These are phyloP conservation scores for Phenganax stokvisi DNA, from an alignment of 92 coral and sea anemone genomes.

Conservation along the genomic window DNA sequence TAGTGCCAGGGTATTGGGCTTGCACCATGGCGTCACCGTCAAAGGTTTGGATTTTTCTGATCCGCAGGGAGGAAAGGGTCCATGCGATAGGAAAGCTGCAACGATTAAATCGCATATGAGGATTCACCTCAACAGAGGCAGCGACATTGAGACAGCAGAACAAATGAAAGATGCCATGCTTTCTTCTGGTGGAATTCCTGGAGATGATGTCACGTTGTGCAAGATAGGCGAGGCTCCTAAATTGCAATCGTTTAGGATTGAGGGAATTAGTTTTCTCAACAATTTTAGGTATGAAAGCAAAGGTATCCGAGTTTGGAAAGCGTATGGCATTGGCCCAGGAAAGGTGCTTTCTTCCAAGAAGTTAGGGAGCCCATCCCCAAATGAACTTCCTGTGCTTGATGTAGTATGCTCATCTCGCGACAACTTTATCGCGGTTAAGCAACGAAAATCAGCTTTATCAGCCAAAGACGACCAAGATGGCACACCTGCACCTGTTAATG, in stretches of 20 bases:
- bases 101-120: constrained; percentile 49
- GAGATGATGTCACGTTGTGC: constrained; percentile 49
- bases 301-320: constrained; percentile 36
- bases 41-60: constrained; percentile 53
- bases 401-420: constrained; percentile 38
- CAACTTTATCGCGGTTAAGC: constrained; percentile 42
- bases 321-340: constrained; percentile 36
- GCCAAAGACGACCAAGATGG: constrained; percentile 27
- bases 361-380: constrained; percentile 44
- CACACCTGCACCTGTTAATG: constrained; percentile 35
- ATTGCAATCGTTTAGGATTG: constrained; percentile 43
- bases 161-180: constrained; percentile 58
- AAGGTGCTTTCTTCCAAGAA: constrained; percentile 31
- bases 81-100: constrained; percentile 52
- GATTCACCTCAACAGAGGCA: constrained; percentile 45
- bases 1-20: constrained; percentile 48
- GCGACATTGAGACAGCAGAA: constrained; percentile 54
- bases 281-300: constrained; percentile 31
- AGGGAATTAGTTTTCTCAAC: constrained; percentile 35
- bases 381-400: constrained; percentile 39
- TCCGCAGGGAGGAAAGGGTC: constrained; percentile 53
- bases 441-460: constrained; percentile 18
- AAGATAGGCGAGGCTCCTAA: constrained; percentile 43
- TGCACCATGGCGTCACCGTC: constrained; percentile 51
- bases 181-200: constrained; percentile 58